Percentiles rank a stretch among this genome's conserved stretches.
These are phyloP conservation scores for Meghimatium bilineatum DNA, from an alignment of 2,888 invertebrate genomes.

Conservation along the genomic window DNA sequence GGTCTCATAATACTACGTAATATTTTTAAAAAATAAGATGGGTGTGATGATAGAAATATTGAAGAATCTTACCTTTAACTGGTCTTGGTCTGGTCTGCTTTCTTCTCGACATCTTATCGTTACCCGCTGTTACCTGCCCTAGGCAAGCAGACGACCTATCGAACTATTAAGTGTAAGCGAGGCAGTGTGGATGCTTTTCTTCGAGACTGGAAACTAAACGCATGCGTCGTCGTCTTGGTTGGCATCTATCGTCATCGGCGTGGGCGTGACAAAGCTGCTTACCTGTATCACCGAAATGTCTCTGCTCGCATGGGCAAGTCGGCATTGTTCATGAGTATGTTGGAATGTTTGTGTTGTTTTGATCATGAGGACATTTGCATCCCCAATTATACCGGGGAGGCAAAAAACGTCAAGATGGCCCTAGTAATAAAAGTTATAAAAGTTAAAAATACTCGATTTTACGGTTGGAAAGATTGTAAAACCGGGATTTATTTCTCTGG, in stretches of 20 bases:
- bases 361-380: background rate
- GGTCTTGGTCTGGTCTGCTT: slow-evolving; percentile 36
- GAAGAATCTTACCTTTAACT: slow-evolving; percentile 29
- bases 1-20: background rate
- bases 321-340: background rate
- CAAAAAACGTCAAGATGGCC: too few relatives aligned
- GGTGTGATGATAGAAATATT: background rate
- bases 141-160: slow-evolving; percentile 13
- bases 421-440: too few relatives aligned
- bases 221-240: slow-evolving; percentile 34
- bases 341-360: background rate
- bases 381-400: too few relatives aligned
- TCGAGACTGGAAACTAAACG: slow-evolving; percentile 13
- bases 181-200: slow-evolving; percentile 33
- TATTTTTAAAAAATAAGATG: too few relatives aligned
- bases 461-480: too few relatives aligned
- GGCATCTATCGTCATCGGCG: slow-evolving; percentile 44
- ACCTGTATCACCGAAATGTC: background rate
- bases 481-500: too few relatives aligned
- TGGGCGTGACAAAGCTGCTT: slow-evolving; percentile 34
- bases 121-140: background rate
- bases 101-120: slow-evolving; percentile 26
- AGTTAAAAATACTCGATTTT: too few relatives aligned
- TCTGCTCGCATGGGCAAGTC: slow-evolving; percentile 25
- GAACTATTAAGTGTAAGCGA: slow-evolving; percentile 33